Base-by-base conservation (phyloP, 92 coral and sea anemone species). In the Actinostola sp. region DNA sequence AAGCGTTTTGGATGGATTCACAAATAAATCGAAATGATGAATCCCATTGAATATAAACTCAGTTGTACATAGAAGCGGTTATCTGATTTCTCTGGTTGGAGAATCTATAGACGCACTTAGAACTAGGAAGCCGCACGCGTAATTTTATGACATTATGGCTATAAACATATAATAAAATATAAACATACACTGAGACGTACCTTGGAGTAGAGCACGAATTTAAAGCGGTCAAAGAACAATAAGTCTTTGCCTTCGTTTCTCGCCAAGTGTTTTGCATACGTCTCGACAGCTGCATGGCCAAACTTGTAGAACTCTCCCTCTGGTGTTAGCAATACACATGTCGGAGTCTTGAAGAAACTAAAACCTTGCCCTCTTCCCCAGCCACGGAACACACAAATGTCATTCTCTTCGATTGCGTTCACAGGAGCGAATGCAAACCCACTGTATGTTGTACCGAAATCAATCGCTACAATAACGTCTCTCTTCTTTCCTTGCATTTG, bases 321-420 rank as follows among this genome's bases (percentile, higher is more conserved):
- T 4, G 85, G 72, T 8, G 88, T 72, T 14, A 87, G 67, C 9
- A 87, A 67, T 26, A 87, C 82, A 67, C 92, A 82, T 3, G 92
- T 82, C 21, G 92, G 92, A 0, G 92, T 87, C 42, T 87, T 87
- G 75, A 76, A 87, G 72, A 87, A 87, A 53, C 92, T 83, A 16
- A 87, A 83, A 0, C 92, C 92, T 68, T 87, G 92, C 8, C 92
- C 92, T 23, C 92, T 62, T 20, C 92, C 92, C 92, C 92, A 87
- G 42, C 88, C 88, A 12, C 88, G 88, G 39, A 77, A 83, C 16
- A 87, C 92, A 28, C 75, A 80, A 73, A 87, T 87, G 12, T 81
- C 88, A 15, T 77, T 66, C 34, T 82, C 88, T 25, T 84, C 84
- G 31, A 77, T 46, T 19, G 82, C 88, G 23, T 66, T 79, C 9